phyloP scores from a whole-genome alignment of 1,140 invertebrate genomes.

The Drosophila pseudoananassae region DNA sequence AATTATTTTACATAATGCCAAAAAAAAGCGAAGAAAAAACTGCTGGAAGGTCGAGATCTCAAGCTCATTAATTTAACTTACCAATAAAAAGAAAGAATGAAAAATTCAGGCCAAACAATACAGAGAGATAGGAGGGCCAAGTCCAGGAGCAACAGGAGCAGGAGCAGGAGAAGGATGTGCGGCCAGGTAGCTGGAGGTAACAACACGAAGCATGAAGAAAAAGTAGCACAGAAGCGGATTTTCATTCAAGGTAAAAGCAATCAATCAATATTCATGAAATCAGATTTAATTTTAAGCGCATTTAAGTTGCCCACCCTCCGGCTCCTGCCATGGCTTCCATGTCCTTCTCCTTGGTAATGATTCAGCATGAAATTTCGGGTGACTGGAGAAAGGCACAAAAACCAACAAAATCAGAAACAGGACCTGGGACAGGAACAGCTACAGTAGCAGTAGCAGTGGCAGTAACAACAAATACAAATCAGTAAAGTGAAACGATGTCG shows the following conservation, averaged over 20 bases:
- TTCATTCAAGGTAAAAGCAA: constrained; percentile 83
- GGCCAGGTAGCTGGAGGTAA: constrained; percentile 53
- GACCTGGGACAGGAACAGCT: not conserved
- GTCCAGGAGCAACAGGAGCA: constrained; percentile 16
- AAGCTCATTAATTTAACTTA: constrained; percentile 83
- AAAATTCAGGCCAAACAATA: constrained; percentile 41
- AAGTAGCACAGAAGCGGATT: constrained; percentile 80
- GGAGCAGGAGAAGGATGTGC: constrained; percentile 55
- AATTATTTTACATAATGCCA: constrained; percentile 76
- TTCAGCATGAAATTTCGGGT: constrained; percentile 64
- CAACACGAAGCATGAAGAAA: constrained; percentile 23
- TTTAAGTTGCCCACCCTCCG: constrained; percentile 64
- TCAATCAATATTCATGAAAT: constrained; percentile 83
- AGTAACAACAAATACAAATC: constrained; percentile 66
- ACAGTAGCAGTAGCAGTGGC: constrained; percentile 22
- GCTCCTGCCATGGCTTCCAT: constrained; percentile 1
- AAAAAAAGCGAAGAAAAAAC: constrained; percentile 17
- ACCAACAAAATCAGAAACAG: constrained; percentile 26
- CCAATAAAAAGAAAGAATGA: constrained; percentile 54
- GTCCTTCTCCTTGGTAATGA: constrained; percentile 61
- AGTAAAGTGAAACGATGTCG: constrained; percentile 51
- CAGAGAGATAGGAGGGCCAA: constrained; percentile 10
- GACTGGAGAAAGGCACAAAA: constrained; percentile 46
- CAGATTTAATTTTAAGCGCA: constrained; percentile 83
- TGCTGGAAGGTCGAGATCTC: constrained; percentile 34